Evolutionary conservation across 1,140 invertebrate genomes (phyloP).

Genomic region (Cecropterus lyciades): DNA sequence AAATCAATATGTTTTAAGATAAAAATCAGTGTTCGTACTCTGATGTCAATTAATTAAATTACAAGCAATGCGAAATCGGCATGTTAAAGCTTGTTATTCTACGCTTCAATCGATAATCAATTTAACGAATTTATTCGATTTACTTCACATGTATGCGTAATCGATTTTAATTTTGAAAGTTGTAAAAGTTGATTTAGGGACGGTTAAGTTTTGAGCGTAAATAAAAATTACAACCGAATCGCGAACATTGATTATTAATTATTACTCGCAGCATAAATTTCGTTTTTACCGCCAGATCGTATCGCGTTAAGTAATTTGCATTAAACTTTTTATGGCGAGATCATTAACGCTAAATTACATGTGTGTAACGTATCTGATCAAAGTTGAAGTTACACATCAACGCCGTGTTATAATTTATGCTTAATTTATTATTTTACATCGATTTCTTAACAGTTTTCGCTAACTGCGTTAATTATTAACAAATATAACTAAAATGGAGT

Average conservation of each 20-base stretch:
- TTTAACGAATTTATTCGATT: conserved; percentile 14
- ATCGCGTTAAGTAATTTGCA: conserved; percentile 1
- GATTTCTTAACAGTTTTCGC: not conserved
- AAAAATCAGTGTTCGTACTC: not conserved
- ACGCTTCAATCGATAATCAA: conserved; percentile 17
- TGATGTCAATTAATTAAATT: conserved; percentile 16
- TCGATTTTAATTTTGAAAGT: conserved; percentile 17
- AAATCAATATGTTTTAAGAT: no score
- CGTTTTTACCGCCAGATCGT: not conserved
- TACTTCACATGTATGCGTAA: not conserved
- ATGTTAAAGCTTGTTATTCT: conserved; percentile 7
- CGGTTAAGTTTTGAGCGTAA: not conserved
- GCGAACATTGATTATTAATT: not conserved
- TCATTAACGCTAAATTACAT: not conserved
- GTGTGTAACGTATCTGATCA: not conserved
- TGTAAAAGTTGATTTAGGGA: conserved; percentile 3
- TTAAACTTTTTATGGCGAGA: not conserved
- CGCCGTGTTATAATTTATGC: not conserved
- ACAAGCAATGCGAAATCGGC: conserved; percentile 8
- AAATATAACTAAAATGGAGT: no score
- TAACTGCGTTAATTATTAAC: no score
- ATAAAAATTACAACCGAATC: conserved; percentile 2
- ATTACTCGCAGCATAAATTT: not conserved
- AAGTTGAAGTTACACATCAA: not conserved
- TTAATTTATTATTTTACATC: not conserved